Evolutionary conservation across 2,797 vertebrate species (phyloP).

Genomic region (Leptatherina wallacei): DNA sequence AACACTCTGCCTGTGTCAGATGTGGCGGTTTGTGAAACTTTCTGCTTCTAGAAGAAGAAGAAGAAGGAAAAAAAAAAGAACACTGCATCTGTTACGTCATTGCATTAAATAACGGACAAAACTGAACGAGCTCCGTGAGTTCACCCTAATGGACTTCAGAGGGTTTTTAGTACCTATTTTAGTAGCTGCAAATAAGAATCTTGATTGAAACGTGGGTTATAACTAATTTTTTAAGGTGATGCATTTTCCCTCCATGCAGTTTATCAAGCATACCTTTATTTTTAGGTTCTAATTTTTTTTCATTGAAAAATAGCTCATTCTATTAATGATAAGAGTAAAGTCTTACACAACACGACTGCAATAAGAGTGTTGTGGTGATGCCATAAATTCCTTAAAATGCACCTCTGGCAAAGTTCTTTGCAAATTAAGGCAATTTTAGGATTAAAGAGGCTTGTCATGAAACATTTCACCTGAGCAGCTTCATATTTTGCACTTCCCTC

Average conservation of each 20-base stretch:
- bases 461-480: slow-evolving; percentile 6
- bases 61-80: not conserved
- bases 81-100: not conserved
- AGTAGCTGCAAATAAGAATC: not conserved
- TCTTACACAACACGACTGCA: not conserved
- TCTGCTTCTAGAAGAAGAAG: not conserved
- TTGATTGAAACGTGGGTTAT: not conserved
- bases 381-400: not conserved
- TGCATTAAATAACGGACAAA: not conserved
- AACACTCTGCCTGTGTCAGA: not conserved
- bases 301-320: not conserved
- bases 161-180: no score
- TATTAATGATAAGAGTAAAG: not conserved
- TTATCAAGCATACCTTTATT: no score
- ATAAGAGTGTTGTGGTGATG: not conserved
- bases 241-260: no score
- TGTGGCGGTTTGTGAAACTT: slow-evolving; percentile 35
- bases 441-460: slow-evolving; percentile 6
- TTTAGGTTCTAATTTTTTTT: not conserved
- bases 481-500: slow-evolving; percentile 14
- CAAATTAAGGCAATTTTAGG: slow-evolving; percentile 37
- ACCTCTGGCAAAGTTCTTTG: not conserved
- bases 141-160: not conserved
- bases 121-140: not conserved
- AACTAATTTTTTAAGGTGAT: no score